Base-by-base conservation (phyloP, 2,113 vertebrate species). In the Mobula hypostoma region DNA sequence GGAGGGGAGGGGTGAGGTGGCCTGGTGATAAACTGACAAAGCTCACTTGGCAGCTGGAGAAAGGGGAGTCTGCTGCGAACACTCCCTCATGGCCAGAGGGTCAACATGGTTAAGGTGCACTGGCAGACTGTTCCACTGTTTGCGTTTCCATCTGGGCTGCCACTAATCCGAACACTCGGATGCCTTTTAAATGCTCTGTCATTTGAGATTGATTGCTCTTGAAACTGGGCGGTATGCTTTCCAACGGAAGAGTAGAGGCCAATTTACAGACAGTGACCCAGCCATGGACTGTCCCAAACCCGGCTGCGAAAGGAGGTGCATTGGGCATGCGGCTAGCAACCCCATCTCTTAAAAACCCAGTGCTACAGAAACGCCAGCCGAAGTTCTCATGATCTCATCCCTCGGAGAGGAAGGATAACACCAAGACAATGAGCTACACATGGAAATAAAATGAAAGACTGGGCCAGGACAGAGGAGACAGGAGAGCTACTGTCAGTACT, bases 1-100 rank as follows among this genome's bases (percentile, higher is more conserved):
- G 91, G 70, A 70, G 56, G 91, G 56, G 91, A 36, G 91, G 48
- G 63, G 91, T 36, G 68, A 4, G 48, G 48, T 48, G 48, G 2
- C 91, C 91, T 48, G 70, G 91, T 93, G 91, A 74, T 93, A 93
- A 93, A 36, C 91, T 56, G 70, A 93, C 91, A 93, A 93, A 93
- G 91, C 68, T 93, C 19, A 93, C 9, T 93, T 93, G 91, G 91
- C 91, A 93, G 91, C 91, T 36, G 56, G 56, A 93, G 91, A 93
- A 93, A 93, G 70, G 70, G 70, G 70, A 74, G 74, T 93, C 91
- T 68, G 72, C 91, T 93, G 91, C 5, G 32, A 74, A 70, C 72
- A 93, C 74, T 93, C 91, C 91, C 91, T 14, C 3, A 29, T 56
- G 91, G 24, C 91, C 24, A 74, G 56, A 74, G 24, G 91, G 91